phyloP scores from a whole-genome alignment of 2,113 vertebrate species.

The Scomber japonicus region DNA sequence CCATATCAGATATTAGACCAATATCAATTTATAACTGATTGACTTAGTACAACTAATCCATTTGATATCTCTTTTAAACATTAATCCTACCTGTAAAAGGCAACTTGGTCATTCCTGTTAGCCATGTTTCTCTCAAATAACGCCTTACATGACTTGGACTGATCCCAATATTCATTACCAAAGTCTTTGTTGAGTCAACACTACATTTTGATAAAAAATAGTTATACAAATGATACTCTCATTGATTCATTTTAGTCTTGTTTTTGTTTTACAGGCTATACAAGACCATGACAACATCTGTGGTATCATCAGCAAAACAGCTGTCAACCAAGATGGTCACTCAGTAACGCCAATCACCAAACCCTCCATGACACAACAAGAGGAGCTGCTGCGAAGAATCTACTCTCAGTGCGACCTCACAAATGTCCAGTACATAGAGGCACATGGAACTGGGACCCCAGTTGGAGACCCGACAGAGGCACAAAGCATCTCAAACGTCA shows the following conservation, averaged over 20 bases:
- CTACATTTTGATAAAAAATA: neutral
- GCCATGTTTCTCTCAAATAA: neutral
- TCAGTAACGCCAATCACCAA: constrained; percentile 85
- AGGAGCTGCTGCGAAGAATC: constrained; percentile 84
- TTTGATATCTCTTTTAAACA: too few relatives aligned
- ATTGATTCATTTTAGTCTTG: neutral
- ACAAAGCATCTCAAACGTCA: constrained; percentile 81
- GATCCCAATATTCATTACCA: neutral
- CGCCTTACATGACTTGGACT: neutral
- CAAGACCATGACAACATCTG: constrained; percentile 87
- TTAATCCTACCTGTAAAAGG: neutral
- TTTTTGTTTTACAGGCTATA: constrained; percentile 74
- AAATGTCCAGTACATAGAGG: constrained; percentile 87
- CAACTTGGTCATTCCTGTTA: neutral
- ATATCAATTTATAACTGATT: neutral
- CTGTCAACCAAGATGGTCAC: constrained; percentile 87
- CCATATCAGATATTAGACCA: neutral
- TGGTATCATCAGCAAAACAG: constrained; percentile 86
- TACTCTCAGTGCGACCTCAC: constrained; percentile 83
- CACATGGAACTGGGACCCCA: constrained; percentile 88
- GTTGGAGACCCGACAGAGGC: constrained; percentile 87
- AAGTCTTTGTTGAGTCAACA: neutral
- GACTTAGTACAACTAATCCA: too few relatives aligned
- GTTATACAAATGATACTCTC: neutral
- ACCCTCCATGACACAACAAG: constrained; percentile 84